Evolutionary conservation across 53 echinoderm and acorn worm genomes (phyloP).

Genomic region (Echinometra lucunter): DNA sequence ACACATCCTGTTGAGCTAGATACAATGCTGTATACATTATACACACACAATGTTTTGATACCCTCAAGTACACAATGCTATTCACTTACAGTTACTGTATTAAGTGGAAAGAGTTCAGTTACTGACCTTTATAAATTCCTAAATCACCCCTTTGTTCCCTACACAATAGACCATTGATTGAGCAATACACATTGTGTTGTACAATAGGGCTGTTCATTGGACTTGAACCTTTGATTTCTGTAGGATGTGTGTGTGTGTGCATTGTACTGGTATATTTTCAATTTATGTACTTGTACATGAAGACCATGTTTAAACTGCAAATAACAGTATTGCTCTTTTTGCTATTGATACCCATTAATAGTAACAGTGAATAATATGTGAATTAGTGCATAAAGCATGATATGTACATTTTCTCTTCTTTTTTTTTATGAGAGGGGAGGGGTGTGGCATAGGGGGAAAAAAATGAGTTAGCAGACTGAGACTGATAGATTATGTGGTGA

Average conservation of each 20-base stretch:
- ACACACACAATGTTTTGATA: not conserved
- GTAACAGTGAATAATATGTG: too few species aligned
- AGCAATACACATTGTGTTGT: not conserved
- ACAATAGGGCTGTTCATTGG: not conserved
- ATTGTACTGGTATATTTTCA: too few species aligned
- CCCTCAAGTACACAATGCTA: not conserved
- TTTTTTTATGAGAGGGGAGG: too few species aligned
- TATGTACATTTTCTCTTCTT: too few species aligned
- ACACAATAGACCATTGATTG: slow-evolving; percentile 9
- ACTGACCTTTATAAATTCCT: not conserved
- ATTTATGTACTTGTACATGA: not conserved
- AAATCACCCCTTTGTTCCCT: not conserved
- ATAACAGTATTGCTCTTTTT: not conserved
- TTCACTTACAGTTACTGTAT: not conserved
- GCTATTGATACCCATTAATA: not conserved
- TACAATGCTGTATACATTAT: not conserved
- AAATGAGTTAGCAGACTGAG: too few species aligned
- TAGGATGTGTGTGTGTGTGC: too few species aligned
- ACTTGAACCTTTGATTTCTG: not conserved
- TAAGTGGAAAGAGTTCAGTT: not conserved
- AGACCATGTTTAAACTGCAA: not conserved
- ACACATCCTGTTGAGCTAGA: not conserved
- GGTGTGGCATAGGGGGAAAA: too few species aligned
- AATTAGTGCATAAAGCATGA: too few species aligned
- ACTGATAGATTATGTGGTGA: too few species aligned